A percentile compares a stretch with the other conserved stretches of the same genome.
phyloP scores from a whole-genome alignment of 2,797 vertebrate genomes.

The Sebastes nivosus region DNA sequence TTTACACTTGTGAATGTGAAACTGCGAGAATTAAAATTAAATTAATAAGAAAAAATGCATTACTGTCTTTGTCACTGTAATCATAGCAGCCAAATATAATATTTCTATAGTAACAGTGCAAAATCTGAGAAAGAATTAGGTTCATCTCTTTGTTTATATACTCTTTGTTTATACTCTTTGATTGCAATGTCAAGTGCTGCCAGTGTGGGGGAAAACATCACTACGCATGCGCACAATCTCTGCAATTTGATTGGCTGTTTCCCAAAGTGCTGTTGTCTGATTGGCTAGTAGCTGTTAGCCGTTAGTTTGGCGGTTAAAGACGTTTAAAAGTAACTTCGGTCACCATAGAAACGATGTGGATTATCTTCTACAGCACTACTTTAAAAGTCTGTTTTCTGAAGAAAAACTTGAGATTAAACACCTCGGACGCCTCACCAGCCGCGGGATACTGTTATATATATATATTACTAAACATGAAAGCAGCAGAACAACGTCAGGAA shows the following conservation, averaged over 20 bases:
- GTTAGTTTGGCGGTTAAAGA: background rate
- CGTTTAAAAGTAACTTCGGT: background rate
- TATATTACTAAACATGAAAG: too few species aligned
- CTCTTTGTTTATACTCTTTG: too few species aligned
- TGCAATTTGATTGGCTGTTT: background rate
- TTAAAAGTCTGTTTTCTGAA: background rate
- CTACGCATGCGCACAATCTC: background rate
- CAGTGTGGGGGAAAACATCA: too few species aligned
- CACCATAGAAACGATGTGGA: background rate
- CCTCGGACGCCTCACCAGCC: background rate
- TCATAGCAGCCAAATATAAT: too few species aligned
- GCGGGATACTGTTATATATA: background rate
- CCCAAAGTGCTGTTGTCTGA: background rate
- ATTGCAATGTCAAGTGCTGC: too few species aligned
- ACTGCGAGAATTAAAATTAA: too few species aligned
- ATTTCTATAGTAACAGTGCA: too few species aligned
- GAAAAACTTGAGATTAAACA: background rate
- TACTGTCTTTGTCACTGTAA: too few species aligned
- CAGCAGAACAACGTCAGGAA: too few species aligned
- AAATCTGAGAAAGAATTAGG: rapidly evolving
- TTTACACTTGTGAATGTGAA: too few species aligned
- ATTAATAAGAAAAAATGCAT: too few species aligned
- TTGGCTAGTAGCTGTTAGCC: background rate
- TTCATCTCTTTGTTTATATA: too few species aligned
- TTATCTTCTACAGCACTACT: background rate